Base-by-base conservation (phyloP, 2,113 vertebrate genomes). In the Panurus biarmicus region DNA sequence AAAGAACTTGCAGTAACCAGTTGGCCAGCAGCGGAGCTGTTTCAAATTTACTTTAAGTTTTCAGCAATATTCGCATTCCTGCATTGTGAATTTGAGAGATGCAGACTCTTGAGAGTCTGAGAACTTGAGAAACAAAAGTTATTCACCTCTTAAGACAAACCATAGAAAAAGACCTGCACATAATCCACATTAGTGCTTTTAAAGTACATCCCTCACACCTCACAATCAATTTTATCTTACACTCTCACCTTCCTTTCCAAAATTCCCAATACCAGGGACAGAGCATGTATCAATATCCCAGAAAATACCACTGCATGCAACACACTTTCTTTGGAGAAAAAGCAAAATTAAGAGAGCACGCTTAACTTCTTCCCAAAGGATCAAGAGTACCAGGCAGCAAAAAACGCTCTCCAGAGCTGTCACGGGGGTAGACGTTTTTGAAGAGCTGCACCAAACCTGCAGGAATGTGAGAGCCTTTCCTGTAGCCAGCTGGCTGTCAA, bases 211-310 rank as follows among this genome's bases (percentile, higher is more conserved):
- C 28, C 20, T 70, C 14, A 14, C 6, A 53, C 28, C n/a, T 85
- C 5, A 8, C 24, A 12, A 42, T 36, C 11, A 61, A 11, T 57
- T 76, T 79, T 22, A 25, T 42, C 13, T 57, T 35, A 38, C 6
- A 36, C 14, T 53, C 31, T 33, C 35, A 40, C 4, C 44, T 69
- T 13, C 33, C 14, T 62, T 82, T 40, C 36, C 23, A 76, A 62
- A 70, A 48, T 50, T 79, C 24, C 14, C 18, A 51, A 2, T 21
- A 48, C 7, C 11, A 44, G 36, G 14, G 19, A 36, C 2, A 1
- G 21, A 66, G 53, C 2, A 4, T 2, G 0, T 21, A 53, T 19
- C 24, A 50, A 0, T 29, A 80, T 40, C n/a, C 45, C 15, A 45
- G 45, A 57, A 92, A 53, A 88, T 19, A 82, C 8, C 19, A 50